A percentile compares a stretch with the other conserved stretches of the same genome.
phyloP scores from a whole-genome alignment of 2,113 vertebrate species.

The Halichoerus grypus region DNA sequence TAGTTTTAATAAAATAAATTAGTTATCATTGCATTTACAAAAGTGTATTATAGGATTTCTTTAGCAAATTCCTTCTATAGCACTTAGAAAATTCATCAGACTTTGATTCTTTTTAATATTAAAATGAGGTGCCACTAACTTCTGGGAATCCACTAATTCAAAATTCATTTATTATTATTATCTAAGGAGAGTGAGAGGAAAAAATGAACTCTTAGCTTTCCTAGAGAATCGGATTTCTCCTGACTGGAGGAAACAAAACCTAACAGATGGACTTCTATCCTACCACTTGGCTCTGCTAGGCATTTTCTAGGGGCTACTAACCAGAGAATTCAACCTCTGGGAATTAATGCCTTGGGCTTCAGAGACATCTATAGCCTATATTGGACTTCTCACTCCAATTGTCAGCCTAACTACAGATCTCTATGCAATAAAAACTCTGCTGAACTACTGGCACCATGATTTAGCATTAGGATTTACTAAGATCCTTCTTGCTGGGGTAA shows the following conservation, averaged over 20 bases:
- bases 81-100: background rate
- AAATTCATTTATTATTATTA: background rate
- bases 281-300: background rate
- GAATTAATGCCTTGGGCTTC: background rate
- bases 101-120: background rate
- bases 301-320: background rate
- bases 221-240: background rate
- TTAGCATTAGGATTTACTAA: background rate
- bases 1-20: constrained; percentile 31
- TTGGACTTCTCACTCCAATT: background rate
- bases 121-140: background rate
- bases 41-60: background rate
- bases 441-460: background rate
- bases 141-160: background rate
- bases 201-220: background rate
- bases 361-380: background rate
- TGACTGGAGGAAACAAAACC: background rate
- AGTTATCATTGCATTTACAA: background rate
- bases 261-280: background rate
- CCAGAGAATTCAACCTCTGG: background rate
- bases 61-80: background rate
- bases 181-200: background rate
- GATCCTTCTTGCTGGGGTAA: background rate
- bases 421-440: background rate
- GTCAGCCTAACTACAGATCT: background rate